A percentile compares a stretch with the other conserved stretches of the same genome.
Evolutionary conservation across 2,888 invertebrate species (phyloP).

Genomic region (Drosophila tripunctata): DNA sequence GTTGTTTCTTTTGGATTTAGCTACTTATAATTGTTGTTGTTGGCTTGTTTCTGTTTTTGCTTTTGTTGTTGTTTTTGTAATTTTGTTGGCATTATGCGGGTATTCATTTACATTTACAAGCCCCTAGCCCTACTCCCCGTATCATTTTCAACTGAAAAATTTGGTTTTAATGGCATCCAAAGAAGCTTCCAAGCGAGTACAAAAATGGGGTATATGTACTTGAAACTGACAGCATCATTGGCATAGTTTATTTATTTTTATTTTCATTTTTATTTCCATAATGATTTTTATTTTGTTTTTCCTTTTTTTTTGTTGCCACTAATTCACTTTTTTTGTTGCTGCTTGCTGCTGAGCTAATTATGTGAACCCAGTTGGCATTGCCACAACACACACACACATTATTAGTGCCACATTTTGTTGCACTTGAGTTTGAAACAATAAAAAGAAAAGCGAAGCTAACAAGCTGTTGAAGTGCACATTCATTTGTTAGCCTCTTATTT

Average conservation of each 20-base stretch:
- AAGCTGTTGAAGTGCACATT: neutral
- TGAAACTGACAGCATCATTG: slow-evolving; percentile 64
- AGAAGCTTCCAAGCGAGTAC: slow-evolving; percentile 26
- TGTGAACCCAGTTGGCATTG: slow-evolving; percentile 17
- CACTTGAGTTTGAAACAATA: slow-evolving; percentile 48
- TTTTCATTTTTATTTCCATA: neutral
- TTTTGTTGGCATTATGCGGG: slow-evolving; percentile 68
- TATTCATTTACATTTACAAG: slow-evolving; percentile 57
- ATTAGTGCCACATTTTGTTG: slow-evolving; percentile 18
- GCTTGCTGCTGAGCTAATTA: slow-evolving; percentile 26
- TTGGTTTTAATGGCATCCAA: slow-evolving; percentile 48
- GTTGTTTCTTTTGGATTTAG: slow-evolving; percentile 45
- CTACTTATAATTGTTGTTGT: slow-evolving; percentile 50
- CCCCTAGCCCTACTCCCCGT: neutral
- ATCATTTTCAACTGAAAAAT: slow-evolving; percentile 23
- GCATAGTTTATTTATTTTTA: slow-evolving; percentile 51
- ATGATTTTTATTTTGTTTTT: neutral
- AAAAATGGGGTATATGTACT: slow-evolving; percentile 16
- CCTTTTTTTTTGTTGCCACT: slow-evolving; percentile 32
- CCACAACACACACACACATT: slow-evolving; percentile 19
- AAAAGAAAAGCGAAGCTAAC: neutral
- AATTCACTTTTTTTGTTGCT: slow-evolving; percentile 54
- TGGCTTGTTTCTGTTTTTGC: too few relatives aligned
- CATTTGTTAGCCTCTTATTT: neutral
- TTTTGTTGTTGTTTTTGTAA: slow-evolving; percentile 38